A percentile compares a stretch with the other conserved stretches of the same genome.
Evolutionary conservation across 2,113 vertebrate species (phyloP).

Genomic region (Sphyrna mokarran): DNA sequence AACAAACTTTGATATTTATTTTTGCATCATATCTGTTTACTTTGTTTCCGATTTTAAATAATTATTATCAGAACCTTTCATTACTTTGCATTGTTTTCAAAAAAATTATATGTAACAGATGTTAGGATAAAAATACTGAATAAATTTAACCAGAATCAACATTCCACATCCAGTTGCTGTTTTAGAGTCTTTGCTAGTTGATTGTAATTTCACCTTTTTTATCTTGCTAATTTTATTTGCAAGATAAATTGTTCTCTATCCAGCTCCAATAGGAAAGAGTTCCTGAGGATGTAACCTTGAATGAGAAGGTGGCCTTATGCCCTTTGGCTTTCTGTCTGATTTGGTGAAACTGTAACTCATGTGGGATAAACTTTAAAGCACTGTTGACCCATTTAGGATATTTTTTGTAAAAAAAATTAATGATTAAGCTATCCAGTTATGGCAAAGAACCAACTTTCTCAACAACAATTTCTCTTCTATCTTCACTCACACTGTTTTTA

Average conservation of each 20-base stretch:
- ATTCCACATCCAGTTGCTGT: background rate
- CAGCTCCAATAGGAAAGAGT: too few species aligned
- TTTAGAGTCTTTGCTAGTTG: background rate
- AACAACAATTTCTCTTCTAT: background rate
- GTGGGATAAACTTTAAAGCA: background rate
- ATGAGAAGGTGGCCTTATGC: background rate
- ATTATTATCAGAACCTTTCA: background rate
- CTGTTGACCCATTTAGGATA: background rate
- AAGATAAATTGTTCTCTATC: background rate
- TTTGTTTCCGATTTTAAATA: background rate
- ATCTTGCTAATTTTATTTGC: background rate
- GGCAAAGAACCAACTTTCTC: background rate
- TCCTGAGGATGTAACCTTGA: background rate
- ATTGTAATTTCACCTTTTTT: background rate
- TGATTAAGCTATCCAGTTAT: background rate
- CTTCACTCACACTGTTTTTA: background rate
- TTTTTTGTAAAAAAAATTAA: background rate
- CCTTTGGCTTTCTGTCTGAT: background rate
- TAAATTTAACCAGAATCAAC: background rate
- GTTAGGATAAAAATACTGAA: background rate
- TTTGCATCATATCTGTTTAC: background rate
- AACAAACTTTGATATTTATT: background rate
- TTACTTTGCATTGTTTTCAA: background rate
- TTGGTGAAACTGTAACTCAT: background rate
- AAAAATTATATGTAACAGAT: too few species aligned